Evolutionary conservation across 1,140 invertebrate genomes (phyloP), one percentile per base, ranked within the genome.

Genomic region (Epicauta chinensis): DNA sequence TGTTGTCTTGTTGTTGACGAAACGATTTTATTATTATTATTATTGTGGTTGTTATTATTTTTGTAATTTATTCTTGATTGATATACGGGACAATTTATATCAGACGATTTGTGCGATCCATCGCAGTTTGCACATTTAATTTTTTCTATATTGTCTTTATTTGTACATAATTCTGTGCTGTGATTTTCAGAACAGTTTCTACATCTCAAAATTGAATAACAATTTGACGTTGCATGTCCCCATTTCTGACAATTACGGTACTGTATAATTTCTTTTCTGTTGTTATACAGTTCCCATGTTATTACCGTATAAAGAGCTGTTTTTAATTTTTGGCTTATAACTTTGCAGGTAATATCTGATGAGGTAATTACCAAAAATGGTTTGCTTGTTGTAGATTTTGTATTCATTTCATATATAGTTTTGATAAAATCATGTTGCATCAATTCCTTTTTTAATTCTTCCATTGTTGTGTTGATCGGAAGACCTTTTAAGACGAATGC

Each of bases 111-210:
- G 39, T 71, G 65, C 3, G 47, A 44, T n/a, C 48, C 62, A 3
- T 44, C 44, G 37, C 65, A 71, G 40, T 71, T 70, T 1, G 40
- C 48, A 40, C 69, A 72, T 42, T 51, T 63, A n/a, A 63, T 58
- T 32, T 59, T 51, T 16, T 23, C 23, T 23, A 32, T 31, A 6
- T 12, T 2, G 56, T 3, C 10, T 4, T 56, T 51, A 37, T 41
- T 60, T 6, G 29, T 52, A 16, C 67, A 70, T 0, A 66, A 56
- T 14, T 38, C 58, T 2, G 68, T 71, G 0, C 63, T 39, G 16
- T 72, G 69, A 2, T 47, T 17, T 50, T 50, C 56, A 16, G 61
- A 59, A 55, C 69, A 71, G 60, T 72, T 71, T 0, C 71, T 23
- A 14, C 67, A 69, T 7, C 10, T 44, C 7, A 62, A 53, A 3